Conservation (phyloP, 2,797 vertebrate species). For the Tragelaphus oryx region DNA sequence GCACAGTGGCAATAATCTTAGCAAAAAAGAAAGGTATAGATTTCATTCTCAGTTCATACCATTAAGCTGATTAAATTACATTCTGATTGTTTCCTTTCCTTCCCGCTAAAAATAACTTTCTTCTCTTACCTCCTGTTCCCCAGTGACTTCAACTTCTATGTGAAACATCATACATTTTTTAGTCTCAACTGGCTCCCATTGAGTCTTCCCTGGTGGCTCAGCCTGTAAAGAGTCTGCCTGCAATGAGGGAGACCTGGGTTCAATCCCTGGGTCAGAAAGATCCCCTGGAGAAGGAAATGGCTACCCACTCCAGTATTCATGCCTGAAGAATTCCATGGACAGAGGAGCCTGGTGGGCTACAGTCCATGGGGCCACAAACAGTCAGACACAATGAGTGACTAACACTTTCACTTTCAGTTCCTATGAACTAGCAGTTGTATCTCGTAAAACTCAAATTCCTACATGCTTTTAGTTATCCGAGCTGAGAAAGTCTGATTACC, state of each 20-base stretch:
- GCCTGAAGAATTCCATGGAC: neutral
- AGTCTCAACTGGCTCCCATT: neutral
- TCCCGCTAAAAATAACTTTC: neutral
- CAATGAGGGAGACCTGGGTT: neutral
- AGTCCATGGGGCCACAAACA: neutral
- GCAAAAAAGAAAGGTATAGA: neutral
- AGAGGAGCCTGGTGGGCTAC: neutral
- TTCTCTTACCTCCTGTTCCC: neutral
- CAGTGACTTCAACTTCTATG: neutral
- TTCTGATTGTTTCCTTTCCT: neutral
- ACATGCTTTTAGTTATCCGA: neutral
- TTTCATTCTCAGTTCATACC: neutral
- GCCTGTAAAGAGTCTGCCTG: neutral
- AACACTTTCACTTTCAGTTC: neutral
- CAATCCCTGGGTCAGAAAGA: neutral
- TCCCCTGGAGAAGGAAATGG: neutral
- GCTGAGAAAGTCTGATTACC: neutral
- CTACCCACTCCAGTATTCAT: neutral
- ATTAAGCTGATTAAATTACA: neutral
- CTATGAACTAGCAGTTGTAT: neutral
- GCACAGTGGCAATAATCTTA: neutral
- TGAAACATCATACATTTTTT: neutral
- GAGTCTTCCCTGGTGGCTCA: neutral
- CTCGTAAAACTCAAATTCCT: neutral
- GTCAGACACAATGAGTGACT: neutral